Conservation (phyloP, 2,888 invertebrate genomes). For the Agrilus cyanescens region DNA sequence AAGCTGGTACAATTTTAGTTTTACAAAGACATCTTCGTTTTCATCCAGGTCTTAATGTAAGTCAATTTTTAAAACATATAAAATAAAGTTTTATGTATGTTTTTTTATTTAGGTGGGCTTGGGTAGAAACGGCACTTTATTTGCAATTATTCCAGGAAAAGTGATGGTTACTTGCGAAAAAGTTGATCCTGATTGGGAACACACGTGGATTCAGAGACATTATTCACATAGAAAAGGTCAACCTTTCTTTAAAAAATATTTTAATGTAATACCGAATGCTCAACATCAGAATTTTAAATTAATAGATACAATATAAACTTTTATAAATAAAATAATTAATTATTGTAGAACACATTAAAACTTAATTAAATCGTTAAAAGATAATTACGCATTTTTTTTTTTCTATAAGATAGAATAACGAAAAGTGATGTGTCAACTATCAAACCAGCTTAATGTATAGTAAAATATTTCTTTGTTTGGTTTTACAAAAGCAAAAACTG, state of each 20-base stretch:
- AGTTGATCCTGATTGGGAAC: constrained; percentile 66
- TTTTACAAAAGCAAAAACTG: constrained; percentile 52
- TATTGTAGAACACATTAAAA: not conserved
- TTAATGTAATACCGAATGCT: constrained; percentile 66
- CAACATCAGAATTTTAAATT: constrained; percentile 71
- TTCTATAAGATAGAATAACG: not conserved
- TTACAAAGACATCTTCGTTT: constrained; percentile 59
- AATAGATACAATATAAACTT: constrained; percentile 52
- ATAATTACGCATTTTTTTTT: not conserved
- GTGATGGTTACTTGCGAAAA: constrained; percentile 76
- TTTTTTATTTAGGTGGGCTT: constrained; percentile 59
- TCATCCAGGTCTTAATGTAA: constrained; percentile 71
- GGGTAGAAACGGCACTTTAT: constrained; percentile 66
- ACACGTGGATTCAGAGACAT: constrained; percentile 56
- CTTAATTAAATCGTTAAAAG: not conserved
- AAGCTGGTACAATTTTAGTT: constrained; percentile 54
- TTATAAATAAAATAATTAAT: constrained; percentile 5
- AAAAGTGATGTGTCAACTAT: constrained; percentile 13
- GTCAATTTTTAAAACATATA: constrained; percentile 14
- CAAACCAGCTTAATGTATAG: constrained; percentile 47
- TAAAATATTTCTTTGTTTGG: constrained; percentile 36
- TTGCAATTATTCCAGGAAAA: constrained; percentile 66
- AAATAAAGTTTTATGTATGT: not conserved
- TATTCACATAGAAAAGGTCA: constrained; percentile 53
- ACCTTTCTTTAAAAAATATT: constrained; percentile 72